Base-by-base conservation (phyloP, 2,113 vertebrate species). In the Oreochromis aureus region DNA sequence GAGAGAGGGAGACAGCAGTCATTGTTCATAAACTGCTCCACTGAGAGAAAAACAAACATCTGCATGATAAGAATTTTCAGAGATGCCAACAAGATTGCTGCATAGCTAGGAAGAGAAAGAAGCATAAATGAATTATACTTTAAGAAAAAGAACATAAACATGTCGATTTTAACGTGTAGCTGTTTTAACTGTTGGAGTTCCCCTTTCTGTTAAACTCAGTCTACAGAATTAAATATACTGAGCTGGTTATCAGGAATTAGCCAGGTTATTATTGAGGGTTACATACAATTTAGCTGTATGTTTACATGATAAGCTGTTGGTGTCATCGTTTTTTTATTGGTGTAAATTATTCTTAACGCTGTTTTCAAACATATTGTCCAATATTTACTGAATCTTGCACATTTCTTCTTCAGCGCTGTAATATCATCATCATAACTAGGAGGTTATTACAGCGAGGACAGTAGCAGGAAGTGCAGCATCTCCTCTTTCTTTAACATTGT, bases 41-140 rank as follows among this genome's bases (percentile, higher is more conserved):
- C 95, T 96, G 91, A 93, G 39, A 92, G 89, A 85, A 87, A 96
- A 96, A 96, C 94, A 96, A 96, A 96, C 91, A 89, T 80, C 30
- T 46, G 79, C 87, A 82, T 80, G 92, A 94, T 92, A 87, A 84
- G 82, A 61, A 89, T 85, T 91, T 66, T 84, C 84, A 84, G 3
- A 53, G 51, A 89, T 36, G 51, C 82, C 44, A 39, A 91, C 84
- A 56, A 66, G 89, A 59, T 24, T 36, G 10, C 30, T 71, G 44
- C 39, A 3, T 39, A 66, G n/a, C 44, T 15, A 32, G 76, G 63
- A 81, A 53, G 34, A 44, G 63, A 39, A 39, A 34, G 69, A 48
- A 71, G 36, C 69, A 3, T 76, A 51, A 27, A 39, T 39, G 22
- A 27, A 84, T 32, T 41, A 46, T 16, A 27, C 6, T 16, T 34